Evolutionary conservation across 2,888 invertebrate genomes (phyloP), one percentile per base, ranked within the genome.

Genomic region (Quadroppia sp.): DNA sequence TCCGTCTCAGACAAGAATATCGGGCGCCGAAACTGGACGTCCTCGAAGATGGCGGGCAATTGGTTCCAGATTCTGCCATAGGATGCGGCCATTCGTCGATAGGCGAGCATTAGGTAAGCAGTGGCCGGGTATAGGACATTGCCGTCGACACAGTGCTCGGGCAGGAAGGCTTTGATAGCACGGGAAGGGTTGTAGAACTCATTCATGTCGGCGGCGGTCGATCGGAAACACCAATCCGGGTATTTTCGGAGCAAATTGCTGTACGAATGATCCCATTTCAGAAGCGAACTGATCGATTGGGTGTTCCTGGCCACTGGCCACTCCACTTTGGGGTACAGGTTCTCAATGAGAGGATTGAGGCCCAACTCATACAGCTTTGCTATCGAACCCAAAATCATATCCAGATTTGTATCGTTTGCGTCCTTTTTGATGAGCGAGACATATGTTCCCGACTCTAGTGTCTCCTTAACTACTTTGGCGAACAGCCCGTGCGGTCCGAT

Each of bases 401-500:
- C 85, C 4, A 89, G 82, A 80, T 93, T 90, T 82, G 93, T 88
- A n/a, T 87, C 83, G 79, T 90, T 89, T 78, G 88, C 89, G 32
- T 80, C 77, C 77, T 89, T 86, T 80, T 94, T 95, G 83, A 94
- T 89, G 53, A 97, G 87, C 76, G 93, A 89, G 78, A 96, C 86
- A 82, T 91, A 91, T 75, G 23, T 72, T 4, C 23, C 15, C 9
- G n/a, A 32, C 9, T 53, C 48, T 4, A 48, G 32, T 23, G 72
- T 40, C 25, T 53, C 25, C 17, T 64, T 17, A 11, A 72, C 42
- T 1, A 72, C 15, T 23, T 56, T 72, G 48, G 36, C 6, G 59
- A 72, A 72, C 77, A 98, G 86, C 80, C 91, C 90, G 82, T 96
- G 95, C n/a, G 97, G 96, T 11, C 96, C 96, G 79, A 98, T 88